These are phyloP conservation scores for Thaumatotibia leucotreta DNA, from an alignment of 1,140 invertebrate genomes.

Conservation along the genomic window DNA sequence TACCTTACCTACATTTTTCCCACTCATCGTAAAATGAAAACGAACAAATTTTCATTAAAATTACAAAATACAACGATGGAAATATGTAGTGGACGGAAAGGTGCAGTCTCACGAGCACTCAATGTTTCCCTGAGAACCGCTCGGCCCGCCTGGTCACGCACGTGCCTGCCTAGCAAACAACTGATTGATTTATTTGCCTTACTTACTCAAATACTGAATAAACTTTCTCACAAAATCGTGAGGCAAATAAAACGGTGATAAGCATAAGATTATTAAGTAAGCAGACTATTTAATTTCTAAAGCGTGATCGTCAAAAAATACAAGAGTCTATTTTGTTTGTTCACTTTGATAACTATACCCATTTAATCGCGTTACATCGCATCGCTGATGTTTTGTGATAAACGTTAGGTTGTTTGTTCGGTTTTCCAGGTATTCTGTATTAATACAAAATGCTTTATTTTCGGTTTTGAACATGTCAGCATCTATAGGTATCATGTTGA, in stretches of 20 bases:
- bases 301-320: not conserved
- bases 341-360: no score
- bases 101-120: not conserved
- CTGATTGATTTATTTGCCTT: slow-evolving; percentile 10
- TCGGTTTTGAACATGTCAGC: no score
- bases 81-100: not conserved
- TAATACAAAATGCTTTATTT: no score
- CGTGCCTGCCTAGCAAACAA: slow-evolving; percentile 4
- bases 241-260: not conserved
- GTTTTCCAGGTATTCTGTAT: no score
- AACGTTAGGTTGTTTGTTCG: no score
- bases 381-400: no score
- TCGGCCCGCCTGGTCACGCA: not conserved
- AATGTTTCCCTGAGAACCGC: not conserved
- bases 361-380: no score
- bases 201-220: slow-evolving; percentile 5
- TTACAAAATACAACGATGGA: not conserved
- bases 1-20: no score
- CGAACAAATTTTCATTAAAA: not conserved
- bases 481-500: no score
- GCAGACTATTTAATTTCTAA: not conserved
- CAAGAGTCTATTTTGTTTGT: no score
- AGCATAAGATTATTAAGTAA: not conserved
- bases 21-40: no score
- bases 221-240: not conserved